phyloP scores from a whole-genome alignment of 2,113 vertebrate species.

The Columba livia region DNA sequence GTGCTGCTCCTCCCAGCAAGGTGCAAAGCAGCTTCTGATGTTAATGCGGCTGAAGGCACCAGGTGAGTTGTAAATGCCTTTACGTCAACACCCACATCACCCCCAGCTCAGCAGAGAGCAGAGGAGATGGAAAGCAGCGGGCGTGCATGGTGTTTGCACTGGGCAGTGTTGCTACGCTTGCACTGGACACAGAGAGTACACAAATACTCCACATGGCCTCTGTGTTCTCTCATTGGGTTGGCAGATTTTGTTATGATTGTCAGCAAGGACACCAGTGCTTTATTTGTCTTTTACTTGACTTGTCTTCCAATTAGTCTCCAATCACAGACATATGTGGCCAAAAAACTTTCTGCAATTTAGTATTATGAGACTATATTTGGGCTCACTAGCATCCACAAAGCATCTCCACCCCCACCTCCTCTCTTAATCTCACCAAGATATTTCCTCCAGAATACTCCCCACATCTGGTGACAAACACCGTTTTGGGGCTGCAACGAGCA shows the following conservation, averaged over 20 bases:
- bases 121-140: background rate
- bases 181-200: background rate
- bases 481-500: background rate
- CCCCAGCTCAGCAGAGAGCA: background rate
- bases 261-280: background rate
- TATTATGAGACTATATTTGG: background rate
- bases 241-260: background rate
- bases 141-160: fast-evolving
- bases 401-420: background rate
- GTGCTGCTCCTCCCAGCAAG: background rate
- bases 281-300: background rate
- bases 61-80: background rate
- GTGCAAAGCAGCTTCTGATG: background rate
- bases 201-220: background rate
- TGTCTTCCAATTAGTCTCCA: background rate
- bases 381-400: background rate
- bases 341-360: background rate
- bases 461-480: background rate
- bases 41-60: fast-evolving
- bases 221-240: background rate
- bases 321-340: background rate
- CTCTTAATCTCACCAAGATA: background rate
- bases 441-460: background rate
- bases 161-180: background rate
- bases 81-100: fast-evolving